Base-by-base conservation (phyloP, 2,888 invertebrate genomes). In the Pachymerium ferrugineum region DNA sequence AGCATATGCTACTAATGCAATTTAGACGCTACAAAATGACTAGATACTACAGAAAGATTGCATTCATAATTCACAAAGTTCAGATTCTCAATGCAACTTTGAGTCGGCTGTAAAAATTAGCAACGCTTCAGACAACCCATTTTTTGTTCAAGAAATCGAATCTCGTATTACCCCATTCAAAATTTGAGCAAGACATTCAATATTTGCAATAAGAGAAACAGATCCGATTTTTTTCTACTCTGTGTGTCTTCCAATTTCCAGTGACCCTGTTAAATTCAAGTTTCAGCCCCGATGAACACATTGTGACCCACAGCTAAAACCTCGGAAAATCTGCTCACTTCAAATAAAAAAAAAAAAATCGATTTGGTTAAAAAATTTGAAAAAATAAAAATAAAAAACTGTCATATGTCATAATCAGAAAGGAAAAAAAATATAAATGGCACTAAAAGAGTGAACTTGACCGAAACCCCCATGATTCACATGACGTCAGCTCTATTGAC, bases 381-480 rank as follows among this genome's bases (percentile, higher is more conserved):
- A 62, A 14, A 22, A 62, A 4, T 14, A 10, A 10, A 25, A 62
- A 28, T 14, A 62, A 28, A 62, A 62, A 54, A 25, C n/a, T n/a
- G n/a, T n/a, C n/a, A n/a, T n/a, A n/a, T n/a, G n/a, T n/a, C n/a
- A n/a, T n/a, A n/a, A n/a, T n/a, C n/a, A n/a, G n/a, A 22, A 25
- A 25, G 6, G 1, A 54, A 62, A 62, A 62, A 62, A 62, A 62
- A 28, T 10, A 28, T 2, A 4, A 16, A 38, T 8, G n/a, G 16
- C 12, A 8, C 16, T 16, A 38, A 5, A 38, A 5, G 16, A 62
- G 62, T 62, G 62, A 62, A 62, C 62, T 62, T 62, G 62, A 62
- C 62, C 62, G 28, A 22, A 62, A 62, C 12, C 62, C n/a, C 62
- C 62, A 62, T 62, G 62, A 62, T n/a, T 62, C 62, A 62, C 25